Base-by-base conservation (phyloP, 2,888 invertebrate species). In the Litoditis marina region DNA sequence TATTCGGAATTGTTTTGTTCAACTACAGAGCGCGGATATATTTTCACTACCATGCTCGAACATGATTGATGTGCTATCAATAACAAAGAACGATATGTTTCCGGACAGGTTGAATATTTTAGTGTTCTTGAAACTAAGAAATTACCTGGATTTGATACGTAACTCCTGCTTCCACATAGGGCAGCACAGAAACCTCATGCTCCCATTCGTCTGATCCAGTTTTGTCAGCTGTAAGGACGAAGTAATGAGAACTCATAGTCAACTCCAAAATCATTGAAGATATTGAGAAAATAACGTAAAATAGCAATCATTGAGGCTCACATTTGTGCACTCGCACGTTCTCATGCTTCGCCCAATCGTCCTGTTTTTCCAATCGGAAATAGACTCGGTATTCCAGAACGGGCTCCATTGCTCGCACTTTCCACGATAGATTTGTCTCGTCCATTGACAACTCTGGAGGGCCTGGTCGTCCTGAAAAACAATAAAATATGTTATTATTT, bases 61-160 rank as follows among this genome's bases (percentile, higher is more conserved):
- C n/a, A n/a, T n/a, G n/a, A n/a, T n/a, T n/a, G n/a, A n/a, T n/a
- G n/a, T n/a, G n/a, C n/a, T n/a, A n/a, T n/a, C n/a, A n/a, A n/a
- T n/a, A n/a, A n/a, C n/a, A n/a, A n/a, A n/a, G n/a, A n/a, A n/a
- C n/a, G n/a, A n/a, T n/a, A n/a, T n/a, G n/a, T n/a, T n/a, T n/a
- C n/a, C n/a, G n/a, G n/a, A n/a, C n/a, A n/a, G n/a, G n/a, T n/a
- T n/a, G n/a, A n/a, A n/a, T n/a, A n/a, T n/a, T n/a, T n/a, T n/a
- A n/a, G n/a, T 7, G 28, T 27, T 27, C 2, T 27, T 27, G 28
- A 51, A 42, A 42, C 42, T 42, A 19, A 19, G 16, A 19, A 2
- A 66, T 67, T 49, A 69, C 60, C 65, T 75, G 75, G 42, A 75
- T 53, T 44, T 73, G 66, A 42, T 70, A 75, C 32, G 58, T 63